These are phyloP conservation scores for Xiphophorus birchmanni DNA, from an alignment of 2,797 vertebrate genomes.

Conservation along the genomic window DNA sequence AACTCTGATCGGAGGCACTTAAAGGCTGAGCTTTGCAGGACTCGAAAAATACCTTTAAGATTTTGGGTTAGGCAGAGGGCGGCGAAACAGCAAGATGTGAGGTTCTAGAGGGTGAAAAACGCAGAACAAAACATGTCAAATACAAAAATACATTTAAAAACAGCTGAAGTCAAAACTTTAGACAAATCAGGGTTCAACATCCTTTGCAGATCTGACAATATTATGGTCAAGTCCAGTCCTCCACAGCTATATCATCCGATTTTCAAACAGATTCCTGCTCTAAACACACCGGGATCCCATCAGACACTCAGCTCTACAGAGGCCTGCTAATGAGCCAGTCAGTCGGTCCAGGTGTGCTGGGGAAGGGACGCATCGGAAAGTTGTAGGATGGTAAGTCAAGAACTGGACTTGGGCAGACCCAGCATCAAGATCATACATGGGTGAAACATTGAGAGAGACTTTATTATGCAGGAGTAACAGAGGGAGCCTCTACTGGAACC, in stretches of 20 bases:
- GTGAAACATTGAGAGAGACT: not conserved
- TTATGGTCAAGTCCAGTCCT: not conserved
- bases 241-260: not conserved
- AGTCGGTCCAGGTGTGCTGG: too few species aligned
- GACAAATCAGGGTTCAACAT: not conserved
- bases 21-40: conserved; percentile 48
- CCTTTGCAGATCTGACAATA: not conserved
- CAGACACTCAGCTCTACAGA: not conserved
- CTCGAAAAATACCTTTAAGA: conserved; percentile 49
- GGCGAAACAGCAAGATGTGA: conserved; percentile 84
- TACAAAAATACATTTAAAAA: not conserved
- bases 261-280: not conserved
- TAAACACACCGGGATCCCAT: not conserved
- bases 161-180: not conserved
- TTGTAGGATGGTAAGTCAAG: too few species aligned
- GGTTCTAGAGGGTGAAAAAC: conserved; percentile 69
- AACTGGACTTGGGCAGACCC: too few species aligned
- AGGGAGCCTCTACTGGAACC: not conserved
- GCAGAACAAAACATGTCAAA: not conserved
- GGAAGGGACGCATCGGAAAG: too few species aligned
- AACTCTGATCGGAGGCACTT: conserved; percentile 37
- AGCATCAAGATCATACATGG: not conserved
- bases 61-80: conserved; percentile 69
- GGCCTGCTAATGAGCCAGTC: too few species aligned
- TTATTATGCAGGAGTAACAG: not conserved